Conservation (phyloP, 1,140 invertebrate species). For the Drosophila sulfurigaster region DNA sequence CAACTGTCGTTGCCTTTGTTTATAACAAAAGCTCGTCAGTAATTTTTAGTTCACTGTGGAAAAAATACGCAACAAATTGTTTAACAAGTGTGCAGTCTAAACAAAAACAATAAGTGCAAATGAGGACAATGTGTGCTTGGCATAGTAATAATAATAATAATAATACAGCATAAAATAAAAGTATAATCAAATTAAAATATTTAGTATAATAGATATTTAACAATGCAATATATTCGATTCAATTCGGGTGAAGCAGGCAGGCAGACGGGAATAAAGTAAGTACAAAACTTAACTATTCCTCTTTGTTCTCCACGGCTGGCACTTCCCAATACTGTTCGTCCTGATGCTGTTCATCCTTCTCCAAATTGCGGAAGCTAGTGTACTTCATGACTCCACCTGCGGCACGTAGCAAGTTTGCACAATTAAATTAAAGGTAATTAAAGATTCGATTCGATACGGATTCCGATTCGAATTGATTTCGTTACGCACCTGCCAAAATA, state of each 20-base stretch:
- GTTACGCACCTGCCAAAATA: constrained; percentile 90
- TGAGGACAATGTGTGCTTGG: constrained; percentile 39
- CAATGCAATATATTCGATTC: constrained; percentile 25
- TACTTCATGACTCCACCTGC: constrained; percentile 85
- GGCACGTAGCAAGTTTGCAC: constrained; percentile 37
- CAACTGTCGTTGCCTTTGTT: constrained; percentile 31
- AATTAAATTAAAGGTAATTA: constrained; percentile 1
- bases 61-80: constrained; percentile 51
- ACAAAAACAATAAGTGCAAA: constrained; percentile 48
- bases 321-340: constrained; percentile 87
- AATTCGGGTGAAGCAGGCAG: constrained; percentile 1
- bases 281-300: constrained; percentile 80
- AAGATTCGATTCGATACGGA: constrained; percentile 1
- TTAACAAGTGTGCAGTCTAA: constrained; percentile 33
- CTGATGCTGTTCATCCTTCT: constrained; percentile 86
- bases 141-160: constrained; percentile 26
- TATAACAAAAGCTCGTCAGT: constrained; percentile 66
- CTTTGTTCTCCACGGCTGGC: constrained; percentile 79
- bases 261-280: constrained; percentile 30
- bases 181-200: constrained; percentile 3
- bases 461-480: not conserved
- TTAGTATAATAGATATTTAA: not conserved
- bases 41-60: constrained; percentile 64
- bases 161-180: constrained; percentile 14
- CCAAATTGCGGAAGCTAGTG: constrained; percentile 85